Evolutionary conservation across 1,140 invertebrate species (phyloP).

Genomic region (Calosoma granatense): DNA sequence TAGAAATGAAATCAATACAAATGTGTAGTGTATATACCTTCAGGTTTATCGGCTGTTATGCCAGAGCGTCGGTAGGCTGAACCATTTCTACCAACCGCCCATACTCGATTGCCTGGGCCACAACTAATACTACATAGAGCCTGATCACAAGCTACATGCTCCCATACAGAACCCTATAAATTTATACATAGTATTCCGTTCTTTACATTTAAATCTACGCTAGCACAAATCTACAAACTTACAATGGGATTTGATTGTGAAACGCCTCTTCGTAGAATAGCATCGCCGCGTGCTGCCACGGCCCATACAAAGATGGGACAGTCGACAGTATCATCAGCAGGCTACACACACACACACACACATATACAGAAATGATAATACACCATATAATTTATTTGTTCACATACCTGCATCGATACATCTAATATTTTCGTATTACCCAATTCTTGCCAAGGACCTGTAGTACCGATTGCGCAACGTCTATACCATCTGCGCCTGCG

Average conservation of each 20-base stretch:
- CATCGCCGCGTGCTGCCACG: slow-evolving; percentile 70
- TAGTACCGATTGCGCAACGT: slow-evolving; percentile 67
- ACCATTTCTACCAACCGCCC: slow-evolving; percentile 77
- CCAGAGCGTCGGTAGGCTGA: slow-evolving; percentile 69
- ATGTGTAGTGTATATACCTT: too few relatives aligned
- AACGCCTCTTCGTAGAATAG: slow-evolving; percentile 66
- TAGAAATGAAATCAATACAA: too few relatives aligned
- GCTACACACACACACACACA: too few relatives aligned
- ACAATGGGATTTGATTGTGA: slow-evolving; percentile 55
- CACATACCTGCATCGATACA: slow-evolving; percentile 59
- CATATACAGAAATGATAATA: too few relatives aligned
- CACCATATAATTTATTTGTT: too few relatives aligned
- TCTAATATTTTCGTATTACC: slow-evolving; percentile 75
- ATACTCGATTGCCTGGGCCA: slow-evolving; percentile 58
- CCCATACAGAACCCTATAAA: slow-evolving; percentile 60
- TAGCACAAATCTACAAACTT: too few relatives aligned
- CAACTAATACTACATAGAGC: slow-evolving; percentile 61
- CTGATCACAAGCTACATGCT: slow-evolving; percentile 68
- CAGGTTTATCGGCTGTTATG: slow-evolving; percentile 50
- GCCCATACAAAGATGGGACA: slow-evolving; percentile 61
- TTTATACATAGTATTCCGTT: slow-evolving; percentile 10
- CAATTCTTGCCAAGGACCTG: slow-evolving; percentile 78
- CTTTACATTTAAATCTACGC: too few relatives aligned
- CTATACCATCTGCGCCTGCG: slow-evolving; percentile 71
- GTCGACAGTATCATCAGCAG: slow-evolving; percentile 28